Percentiles rank a stretch among this genome's conserved stretches.
Evolutionary conservation across 2,797 vertebrate species (phyloP).

Genomic region (Sebastes trivittatus): DNA sequence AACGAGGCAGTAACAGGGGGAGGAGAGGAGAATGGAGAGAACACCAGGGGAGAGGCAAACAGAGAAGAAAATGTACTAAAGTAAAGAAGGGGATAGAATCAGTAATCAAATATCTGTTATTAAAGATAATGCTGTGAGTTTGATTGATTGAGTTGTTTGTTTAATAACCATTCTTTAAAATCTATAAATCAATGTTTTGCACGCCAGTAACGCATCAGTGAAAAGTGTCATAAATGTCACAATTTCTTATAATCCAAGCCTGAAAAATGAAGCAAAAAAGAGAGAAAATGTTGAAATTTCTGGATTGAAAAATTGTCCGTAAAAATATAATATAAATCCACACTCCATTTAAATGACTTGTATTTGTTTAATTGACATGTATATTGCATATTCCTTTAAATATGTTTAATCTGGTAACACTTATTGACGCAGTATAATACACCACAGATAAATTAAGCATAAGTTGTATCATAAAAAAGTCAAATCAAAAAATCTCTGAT

Average conservation of each 20-base stretch:
- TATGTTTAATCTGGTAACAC: neutral
- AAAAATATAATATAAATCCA: neutral
- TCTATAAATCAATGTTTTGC: neutral
- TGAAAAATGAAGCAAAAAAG: neutral
- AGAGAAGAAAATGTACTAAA: neutral
- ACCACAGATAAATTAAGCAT: neutral
- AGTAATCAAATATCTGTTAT: neutral
- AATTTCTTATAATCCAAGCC: neutral
- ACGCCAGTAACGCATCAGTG: neutral
- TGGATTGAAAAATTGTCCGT: neutral
- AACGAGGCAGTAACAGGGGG: neutral
- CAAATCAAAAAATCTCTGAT: neutral
- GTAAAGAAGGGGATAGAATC: neutral
- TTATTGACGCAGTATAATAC: neutral
- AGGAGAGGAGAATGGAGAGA: neutral
- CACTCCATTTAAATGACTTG: neutral
- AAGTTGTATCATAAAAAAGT: neutral
- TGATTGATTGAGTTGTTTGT: neutral
- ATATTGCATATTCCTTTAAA: neutral
- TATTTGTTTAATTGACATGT: neutral
- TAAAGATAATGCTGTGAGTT: neutral
- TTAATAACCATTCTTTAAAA: neutral
- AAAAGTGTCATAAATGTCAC: neutral
- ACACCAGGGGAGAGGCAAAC: neutral
- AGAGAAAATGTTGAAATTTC: neutral